A percentile compares a stretch with the other conserved stretches of the same genome.
Evolutionary conservation across 2,797 vertebrate genomes (phyloP).

Genomic region (Eulemur coronatus): DNA sequence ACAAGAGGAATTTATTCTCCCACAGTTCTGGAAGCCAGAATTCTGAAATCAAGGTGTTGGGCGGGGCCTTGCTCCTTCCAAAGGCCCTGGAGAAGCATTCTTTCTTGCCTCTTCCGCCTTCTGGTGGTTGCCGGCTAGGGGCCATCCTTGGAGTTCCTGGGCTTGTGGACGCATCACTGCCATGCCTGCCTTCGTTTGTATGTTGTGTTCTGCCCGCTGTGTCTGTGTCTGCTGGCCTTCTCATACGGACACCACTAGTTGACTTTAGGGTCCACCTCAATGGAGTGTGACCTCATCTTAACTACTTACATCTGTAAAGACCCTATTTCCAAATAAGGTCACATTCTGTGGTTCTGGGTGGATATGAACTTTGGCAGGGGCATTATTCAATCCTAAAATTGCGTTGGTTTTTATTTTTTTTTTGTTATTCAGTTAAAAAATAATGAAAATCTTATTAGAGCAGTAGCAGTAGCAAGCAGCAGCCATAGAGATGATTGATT

Average conservation of each 20-base stretch:
- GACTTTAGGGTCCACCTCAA: neutral
- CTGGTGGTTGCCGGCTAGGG: neutral
- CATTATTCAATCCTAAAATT: neutral
- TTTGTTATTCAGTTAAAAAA: neutral
- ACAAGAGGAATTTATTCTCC: neutral
- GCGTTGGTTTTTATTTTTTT: neutral
- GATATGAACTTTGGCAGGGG: neutral
- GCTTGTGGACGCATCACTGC: accelerated
- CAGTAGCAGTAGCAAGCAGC: neutral
- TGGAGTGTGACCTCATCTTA: neutral
- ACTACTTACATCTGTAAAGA: neutral
- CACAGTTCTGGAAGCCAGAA: neutral
- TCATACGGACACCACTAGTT: neutral
- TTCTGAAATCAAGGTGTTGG: neutral
- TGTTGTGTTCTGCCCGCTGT: neutral
- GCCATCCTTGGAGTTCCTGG: neutral
- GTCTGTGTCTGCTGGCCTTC: neutral
- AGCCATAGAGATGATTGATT: neutral
- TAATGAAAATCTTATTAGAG: neutral
- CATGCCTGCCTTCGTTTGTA: neutral
- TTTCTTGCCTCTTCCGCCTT: neutral
- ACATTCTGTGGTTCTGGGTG: neutral
- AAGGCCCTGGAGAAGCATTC: neutral
- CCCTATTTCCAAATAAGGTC: neutral
- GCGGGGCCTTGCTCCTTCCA: accelerated